These are phyloP conservation scores for Limnodromus scolopaceus DNA, from an alignment of 2,797 vertebrate species.

Conservation along the genomic window DNA sequence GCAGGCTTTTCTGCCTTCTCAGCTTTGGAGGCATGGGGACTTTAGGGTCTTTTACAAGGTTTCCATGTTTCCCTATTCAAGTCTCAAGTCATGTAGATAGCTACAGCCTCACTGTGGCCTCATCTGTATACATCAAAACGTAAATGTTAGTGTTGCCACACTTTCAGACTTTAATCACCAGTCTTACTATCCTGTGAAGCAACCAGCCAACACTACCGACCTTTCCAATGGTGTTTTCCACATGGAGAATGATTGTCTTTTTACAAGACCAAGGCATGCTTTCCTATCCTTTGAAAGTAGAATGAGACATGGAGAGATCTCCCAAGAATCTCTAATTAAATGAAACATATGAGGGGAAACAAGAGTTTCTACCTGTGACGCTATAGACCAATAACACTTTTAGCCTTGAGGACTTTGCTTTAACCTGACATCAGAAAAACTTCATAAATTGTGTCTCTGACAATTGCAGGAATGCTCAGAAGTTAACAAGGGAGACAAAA, in stretches of 20 bases:
- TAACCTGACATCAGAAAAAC: neutral
- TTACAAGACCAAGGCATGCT: neutral
- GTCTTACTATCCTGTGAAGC: neutral
- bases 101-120: neutral
- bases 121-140: neutral
- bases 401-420: neutral
- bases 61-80: neutral
- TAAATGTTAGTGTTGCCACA: neutral
- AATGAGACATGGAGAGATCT: rapidly evolving
- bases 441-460: neutral
- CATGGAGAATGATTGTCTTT: neutral
- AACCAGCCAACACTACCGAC: neutral
- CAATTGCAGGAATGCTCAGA: neutral
- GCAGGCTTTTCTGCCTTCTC: neutral
- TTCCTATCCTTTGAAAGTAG: neutral
- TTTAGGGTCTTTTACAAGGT: neutral
- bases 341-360: neutral
- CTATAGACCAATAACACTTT: neutral
- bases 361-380: neutral
- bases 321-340: neutral
- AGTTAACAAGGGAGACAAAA: neutral
- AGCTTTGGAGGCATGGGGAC: neutral
- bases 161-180: neutral
- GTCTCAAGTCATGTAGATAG: neutral
- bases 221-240: neutral